A percentile compares a stretch with the other conserved stretches of the same genome.
phyloP scores from a whole-genome alignment of 2,113 vertebrate genomes.

The Rhea pennata region DNA sequence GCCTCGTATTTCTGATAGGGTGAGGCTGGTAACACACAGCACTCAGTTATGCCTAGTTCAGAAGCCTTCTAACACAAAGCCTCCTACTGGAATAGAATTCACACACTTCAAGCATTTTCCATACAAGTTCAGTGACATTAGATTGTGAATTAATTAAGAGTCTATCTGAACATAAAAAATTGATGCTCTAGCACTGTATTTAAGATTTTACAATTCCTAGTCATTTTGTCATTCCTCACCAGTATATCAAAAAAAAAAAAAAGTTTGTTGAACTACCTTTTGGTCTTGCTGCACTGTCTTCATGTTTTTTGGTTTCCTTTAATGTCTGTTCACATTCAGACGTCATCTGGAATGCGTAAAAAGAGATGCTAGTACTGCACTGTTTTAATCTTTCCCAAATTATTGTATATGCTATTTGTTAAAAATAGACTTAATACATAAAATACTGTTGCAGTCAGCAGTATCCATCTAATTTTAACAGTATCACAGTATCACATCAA shows the following conservation, averaged over 20 bases:
- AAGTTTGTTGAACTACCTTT: constrained; percentile 51
- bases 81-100: not conserved
- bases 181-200: not conserved
- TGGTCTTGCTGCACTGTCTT: not conserved
- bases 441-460: not conserved
- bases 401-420: not conserved
- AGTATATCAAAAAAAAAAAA: not conserved
- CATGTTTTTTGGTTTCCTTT: constrained; percentile 57
- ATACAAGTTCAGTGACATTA: not conserved
- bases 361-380: not conserved
- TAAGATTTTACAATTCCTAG: not conserved
- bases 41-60: not conserved
- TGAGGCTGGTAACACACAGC: not conserved
- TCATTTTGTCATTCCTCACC: not conserved
- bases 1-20: not conserved
- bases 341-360: constrained; percentile 59
- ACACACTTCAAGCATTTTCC: not conserved
- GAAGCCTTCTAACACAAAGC: not conserved
- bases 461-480: not conserved
- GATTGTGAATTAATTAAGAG: not conserved
- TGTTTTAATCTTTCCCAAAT: not conserved
- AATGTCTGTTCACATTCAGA: constrained; percentile 54
- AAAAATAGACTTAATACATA: not conserved
- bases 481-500: not conserved
- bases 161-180: not conserved